phyloP scores from a whole-genome alignment of 2,113 vertebrate species.

The Dicaeum eximium region DNA sequence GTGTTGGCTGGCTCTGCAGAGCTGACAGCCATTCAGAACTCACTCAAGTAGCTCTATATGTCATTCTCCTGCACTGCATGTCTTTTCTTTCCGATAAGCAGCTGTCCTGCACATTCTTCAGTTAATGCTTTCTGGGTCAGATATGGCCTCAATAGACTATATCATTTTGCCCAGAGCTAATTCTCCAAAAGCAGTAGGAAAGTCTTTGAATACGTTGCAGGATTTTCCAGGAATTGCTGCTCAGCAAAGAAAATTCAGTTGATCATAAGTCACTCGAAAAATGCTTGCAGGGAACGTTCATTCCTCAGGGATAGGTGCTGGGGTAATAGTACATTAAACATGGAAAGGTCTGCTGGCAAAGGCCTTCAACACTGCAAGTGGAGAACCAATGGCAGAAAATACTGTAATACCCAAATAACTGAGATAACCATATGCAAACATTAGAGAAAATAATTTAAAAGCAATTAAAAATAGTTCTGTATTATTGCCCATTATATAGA shows the following conservation, averaged over 20 bases:
- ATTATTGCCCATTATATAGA: neutral
- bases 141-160: neutral
- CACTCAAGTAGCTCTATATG: neutral
- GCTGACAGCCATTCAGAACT: constrained; percentile 1
- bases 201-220: constrained; percentile 16
- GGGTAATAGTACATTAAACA: neutral
- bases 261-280: neutral
- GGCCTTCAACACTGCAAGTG: neutral
- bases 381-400: neutral
- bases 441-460: neutral
- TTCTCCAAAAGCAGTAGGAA: constrained; percentile 48
- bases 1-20: neutral
- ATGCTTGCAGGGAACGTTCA: neutral
- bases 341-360: neutral
- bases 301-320: neutral
- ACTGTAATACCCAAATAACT: neutral
- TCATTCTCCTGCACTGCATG: neutral
- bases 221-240: constrained; percentile 60
- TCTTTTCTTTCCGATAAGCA: constrained; percentile 36
- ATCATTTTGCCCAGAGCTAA: constrained; percentile 34
- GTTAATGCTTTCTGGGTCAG: constrained; percentile 63
- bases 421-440: neutral
- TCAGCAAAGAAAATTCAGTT: constrained; percentile 47
- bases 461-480: neutral
- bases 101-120: constrained; percentile 52